Evolutionary conservation across 1,140 invertebrate species (phyloP).

Genomic region (Monochamus saltuarius): DNA sequence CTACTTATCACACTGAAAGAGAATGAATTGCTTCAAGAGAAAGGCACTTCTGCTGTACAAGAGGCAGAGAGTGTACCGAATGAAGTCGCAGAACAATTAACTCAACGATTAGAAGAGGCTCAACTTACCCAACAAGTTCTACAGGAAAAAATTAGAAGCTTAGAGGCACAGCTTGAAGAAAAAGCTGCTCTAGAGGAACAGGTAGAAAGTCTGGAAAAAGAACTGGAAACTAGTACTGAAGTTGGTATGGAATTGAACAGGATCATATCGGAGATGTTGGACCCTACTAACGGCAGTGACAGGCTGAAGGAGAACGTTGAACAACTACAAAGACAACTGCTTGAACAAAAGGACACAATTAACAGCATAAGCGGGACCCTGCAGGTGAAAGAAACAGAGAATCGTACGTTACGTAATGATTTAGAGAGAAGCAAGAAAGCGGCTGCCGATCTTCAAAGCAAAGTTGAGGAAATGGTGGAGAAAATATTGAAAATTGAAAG

Average conservation of each 20-base stretch:
- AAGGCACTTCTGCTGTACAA: slow-evolving; percentile 57
- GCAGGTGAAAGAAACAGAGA: slow-evolving; percentile 57
- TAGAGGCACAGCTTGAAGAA: slow-evolving; percentile 46
- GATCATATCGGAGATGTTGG: slow-evolving; percentile 66
- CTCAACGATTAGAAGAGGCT: slow-evolving; percentile 47
- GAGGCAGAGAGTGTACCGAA: slow-evolving; percentile 52
- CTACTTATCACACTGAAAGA: slow-evolving; percentile 60
- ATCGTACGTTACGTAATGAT: slow-evolving; percentile 55
- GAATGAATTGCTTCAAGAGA: slow-evolving; percentile 64
- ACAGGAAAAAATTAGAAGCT: slow-evolving; percentile 60
- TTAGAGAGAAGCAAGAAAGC: slow-evolving; percentile 55
- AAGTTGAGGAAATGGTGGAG: slow-evolving; percentile 50
- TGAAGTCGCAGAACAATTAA: slow-evolving; percentile 61
- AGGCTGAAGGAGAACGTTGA: slow-evolving; percentile 62
- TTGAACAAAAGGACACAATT: slow-evolving; percentile 61
- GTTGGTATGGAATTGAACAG: slow-evolving; percentile 65
- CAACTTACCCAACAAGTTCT: slow-evolving; percentile 65
- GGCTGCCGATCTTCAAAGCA: slow-evolving; percentile 52
- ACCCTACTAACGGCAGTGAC: slow-evolving; percentile 59
- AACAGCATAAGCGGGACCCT: slow-evolving; percentile 54
- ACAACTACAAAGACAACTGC: slow-evolving; percentile 61
- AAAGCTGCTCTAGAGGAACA: slow-evolving; percentile 57
- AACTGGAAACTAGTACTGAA: slow-evolving; percentile 65
- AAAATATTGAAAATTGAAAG: slow-evolving; percentile 50
- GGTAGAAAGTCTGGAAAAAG: slow-evolving; percentile 60